Evolutionary conservation across 1,140 invertebrate species (phyloP).

Genomic region (Trichogramma pretiosum): DNA sequence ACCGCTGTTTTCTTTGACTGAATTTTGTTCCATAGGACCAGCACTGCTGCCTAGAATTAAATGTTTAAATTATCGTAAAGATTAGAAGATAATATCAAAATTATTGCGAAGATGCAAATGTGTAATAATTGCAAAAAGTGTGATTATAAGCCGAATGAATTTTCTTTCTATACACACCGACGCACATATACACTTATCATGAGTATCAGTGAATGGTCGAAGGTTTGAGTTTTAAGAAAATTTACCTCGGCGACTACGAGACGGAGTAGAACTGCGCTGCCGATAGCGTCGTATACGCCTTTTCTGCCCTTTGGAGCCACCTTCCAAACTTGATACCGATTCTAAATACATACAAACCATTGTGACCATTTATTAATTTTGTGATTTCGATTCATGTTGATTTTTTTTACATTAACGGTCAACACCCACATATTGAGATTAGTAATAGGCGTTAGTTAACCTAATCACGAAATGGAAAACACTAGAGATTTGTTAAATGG

Average conservation of each 20-base stretch:
- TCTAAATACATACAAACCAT: constrained; percentile 47
- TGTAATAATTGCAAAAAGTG: no score
- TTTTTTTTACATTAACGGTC: neutral
- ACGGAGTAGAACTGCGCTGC: constrained; percentile 42
- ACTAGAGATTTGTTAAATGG: constrained; percentile 46
- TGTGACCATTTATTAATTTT: constrained; percentile 42
- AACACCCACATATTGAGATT: constrained; percentile 13
- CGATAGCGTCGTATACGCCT: constrained; percentile 35
- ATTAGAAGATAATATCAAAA: no score
- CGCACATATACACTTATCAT: no score
- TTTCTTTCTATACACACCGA: no score
- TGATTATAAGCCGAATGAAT: no score
- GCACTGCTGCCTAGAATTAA: constrained; percentile 37
- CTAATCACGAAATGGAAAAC: no score
- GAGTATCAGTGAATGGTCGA: no score
- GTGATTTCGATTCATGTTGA: constrained; percentile 1
- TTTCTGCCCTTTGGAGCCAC: constrained; percentile 45
- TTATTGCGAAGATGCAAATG: no score
- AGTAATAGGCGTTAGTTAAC: constrained; percentile 28
- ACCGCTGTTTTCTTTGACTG: constrained; percentile 17
- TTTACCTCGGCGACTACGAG: constrained; percentile 33
- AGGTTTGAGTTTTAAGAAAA: neutral
- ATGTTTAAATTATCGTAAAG: no score
- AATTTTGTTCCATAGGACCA: constrained; percentile 28
- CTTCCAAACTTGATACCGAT: constrained; percentile 53